Conservation (phyloP, 2,113 vertebrate genomes). For the Nerophis ophidion region DNA sequence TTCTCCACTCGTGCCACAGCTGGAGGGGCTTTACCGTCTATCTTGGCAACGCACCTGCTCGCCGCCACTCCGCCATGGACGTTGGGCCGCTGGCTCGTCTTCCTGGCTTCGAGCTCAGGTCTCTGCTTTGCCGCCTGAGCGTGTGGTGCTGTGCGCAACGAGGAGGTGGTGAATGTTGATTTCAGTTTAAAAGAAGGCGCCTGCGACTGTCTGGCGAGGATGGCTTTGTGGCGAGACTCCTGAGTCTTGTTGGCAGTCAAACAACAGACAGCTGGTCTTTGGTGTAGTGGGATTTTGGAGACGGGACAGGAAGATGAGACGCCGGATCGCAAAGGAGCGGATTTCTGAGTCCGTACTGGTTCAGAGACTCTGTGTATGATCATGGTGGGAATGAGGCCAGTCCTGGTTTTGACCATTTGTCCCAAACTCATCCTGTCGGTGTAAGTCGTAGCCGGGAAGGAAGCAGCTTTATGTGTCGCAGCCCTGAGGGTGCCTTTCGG, state of each 20-base stretch:
- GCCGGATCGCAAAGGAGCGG: not conserved
- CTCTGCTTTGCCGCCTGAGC: not conserved
- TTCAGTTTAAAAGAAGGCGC: constrained; percentile 6
- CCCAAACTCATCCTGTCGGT: constrained; percentile 29
- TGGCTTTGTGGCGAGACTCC: not conserved
- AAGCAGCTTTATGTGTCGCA: not conserved
- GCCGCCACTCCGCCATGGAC: not conserved
- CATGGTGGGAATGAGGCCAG: constrained; percentile 47
- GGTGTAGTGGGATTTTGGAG: not conserved
- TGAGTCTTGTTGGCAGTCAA: not conserved
- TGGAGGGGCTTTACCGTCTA: accelerated
- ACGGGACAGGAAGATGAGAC: not conserved
- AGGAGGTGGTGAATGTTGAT: not conserved
- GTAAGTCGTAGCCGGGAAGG: accelerated
- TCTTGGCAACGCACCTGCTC: not conserved
- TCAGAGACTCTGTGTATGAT: constrained; percentile 20
- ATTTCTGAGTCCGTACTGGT: not conserved
- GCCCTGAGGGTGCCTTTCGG: not conserved
- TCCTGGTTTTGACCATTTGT: constrained; percentile 47
- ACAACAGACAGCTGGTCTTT: not conserved
- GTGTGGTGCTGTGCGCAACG: not conserved
- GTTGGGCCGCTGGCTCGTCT: not conserved
- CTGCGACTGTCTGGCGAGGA: constrained; percentile 5
- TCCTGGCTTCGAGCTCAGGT: not conserved
- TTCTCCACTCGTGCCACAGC: constrained; percentile 6